Conservation (phyloP, 2,797 vertebrate species). For the Geotrypetes seraphini region DNA sequence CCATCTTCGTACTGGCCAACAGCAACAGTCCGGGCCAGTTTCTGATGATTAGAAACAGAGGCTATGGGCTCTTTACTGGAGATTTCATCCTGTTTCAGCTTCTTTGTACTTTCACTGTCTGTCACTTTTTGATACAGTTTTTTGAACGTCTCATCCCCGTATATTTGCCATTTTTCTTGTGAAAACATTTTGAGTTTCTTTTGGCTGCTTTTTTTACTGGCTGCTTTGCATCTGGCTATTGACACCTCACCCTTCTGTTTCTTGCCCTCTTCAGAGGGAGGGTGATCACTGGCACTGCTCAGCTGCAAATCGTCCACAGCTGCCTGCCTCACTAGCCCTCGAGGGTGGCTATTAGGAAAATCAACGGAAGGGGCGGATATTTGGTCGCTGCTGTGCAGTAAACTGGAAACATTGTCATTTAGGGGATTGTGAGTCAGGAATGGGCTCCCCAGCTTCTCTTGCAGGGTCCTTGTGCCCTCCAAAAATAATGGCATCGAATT, state of each 20-base stretch:
- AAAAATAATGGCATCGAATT: slow-evolving; percentile 80
- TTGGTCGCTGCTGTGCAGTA: slow-evolving; percentile 48
- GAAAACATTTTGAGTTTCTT: slow-evolving; percentile 79
- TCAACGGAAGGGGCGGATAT: slow-evolving; percentile 45
- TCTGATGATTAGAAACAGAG: slow-evolving; percentile 2
- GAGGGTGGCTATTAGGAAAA: slow-evolving; percentile 65
- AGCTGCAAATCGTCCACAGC: slow-evolving; percentile 79
- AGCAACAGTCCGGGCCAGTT: not conserved
- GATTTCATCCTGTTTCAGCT: slow-evolving; percentile 37
- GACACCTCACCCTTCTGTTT: slow-evolving; percentile 32
- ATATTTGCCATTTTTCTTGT: slow-evolving; percentile 93
- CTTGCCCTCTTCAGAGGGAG: slow-evolving; percentile 46
- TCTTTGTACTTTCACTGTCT: slow-evolving; percentile 42
- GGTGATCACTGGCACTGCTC: slow-evolving; percentile 33
- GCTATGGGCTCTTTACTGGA: not conserved
- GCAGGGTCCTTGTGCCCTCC: slow-evolving; percentile 35
- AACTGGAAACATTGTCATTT: slow-evolving; percentile 43
- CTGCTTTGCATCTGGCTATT: slow-evolving; percentile 37
- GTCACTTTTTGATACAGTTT: slow-evolving; percentile 76
- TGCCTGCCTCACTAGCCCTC: slow-evolving; percentile 80
- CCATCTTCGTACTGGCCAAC: not conserved
- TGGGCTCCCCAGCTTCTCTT: slow-evolving; percentile 37
- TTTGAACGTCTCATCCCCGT: slow-evolving; percentile 81
- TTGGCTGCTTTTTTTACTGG: slow-evolving; percentile 51
- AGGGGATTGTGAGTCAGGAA: slow-evolving; percentile 31